Evolutionary conservation across 1,140 invertebrate species (phyloP).

Genomic region (Diploscapter pachys): DNA sequence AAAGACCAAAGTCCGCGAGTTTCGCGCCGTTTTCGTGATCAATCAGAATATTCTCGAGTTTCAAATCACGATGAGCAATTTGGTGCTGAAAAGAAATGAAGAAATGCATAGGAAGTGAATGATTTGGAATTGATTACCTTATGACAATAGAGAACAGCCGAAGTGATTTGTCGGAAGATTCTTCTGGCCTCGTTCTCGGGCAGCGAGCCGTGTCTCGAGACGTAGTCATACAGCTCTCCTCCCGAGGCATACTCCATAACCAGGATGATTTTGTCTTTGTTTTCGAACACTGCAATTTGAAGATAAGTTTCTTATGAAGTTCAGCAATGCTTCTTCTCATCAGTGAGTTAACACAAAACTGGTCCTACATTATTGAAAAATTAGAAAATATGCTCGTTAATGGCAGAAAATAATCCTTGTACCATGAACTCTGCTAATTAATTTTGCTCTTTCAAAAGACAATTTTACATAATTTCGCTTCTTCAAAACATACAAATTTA

Average conservation of each 20-base stretch:
- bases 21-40: constrained; percentile 93
- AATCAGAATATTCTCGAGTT: constrained; percentile 95
- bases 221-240: constrained; percentile 95
- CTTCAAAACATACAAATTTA: constrained; percentile 60
- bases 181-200: constrained; percentile 85
- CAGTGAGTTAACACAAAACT: neutral
- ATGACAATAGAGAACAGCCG: constrained; percentile 96
- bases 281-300: constrained; percentile 50
- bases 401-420: no score
- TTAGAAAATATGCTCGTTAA: neutral
- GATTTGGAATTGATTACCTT: constrained; percentile 66
- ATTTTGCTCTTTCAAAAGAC: no score
- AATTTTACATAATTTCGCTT: neutral
- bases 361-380: neutral
- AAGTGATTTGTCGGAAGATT: constrained; percentile 94
- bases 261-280: constrained; percentile 75
- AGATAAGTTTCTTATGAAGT: neutral
- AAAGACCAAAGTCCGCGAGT: constrained; percentile 97
- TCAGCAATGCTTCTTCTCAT: neutral
- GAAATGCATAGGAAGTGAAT: neutral
- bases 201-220: constrained; percentile 85
- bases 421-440: no score
- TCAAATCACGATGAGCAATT: constrained; percentile 84
- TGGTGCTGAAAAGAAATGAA: constrained; percentile 66
- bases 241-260: constrained; percentile 99